These are phyloP conservation scores for Argyrosomus japonicus DNA, from an alignment of 2,113 vertebrate genomes.

Conservation along the genomic window DNA sequence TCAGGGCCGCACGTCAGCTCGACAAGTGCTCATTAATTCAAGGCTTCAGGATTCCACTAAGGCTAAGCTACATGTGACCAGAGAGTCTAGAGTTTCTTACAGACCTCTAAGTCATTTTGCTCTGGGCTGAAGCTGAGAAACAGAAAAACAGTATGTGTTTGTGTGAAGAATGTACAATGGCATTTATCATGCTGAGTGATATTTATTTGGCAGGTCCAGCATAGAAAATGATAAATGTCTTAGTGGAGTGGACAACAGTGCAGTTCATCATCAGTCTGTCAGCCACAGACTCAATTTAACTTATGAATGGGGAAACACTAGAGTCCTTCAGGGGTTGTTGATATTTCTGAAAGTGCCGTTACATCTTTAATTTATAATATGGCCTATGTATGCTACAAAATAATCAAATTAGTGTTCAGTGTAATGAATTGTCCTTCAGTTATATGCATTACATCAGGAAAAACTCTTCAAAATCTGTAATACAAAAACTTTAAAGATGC, in stretches of 20 bases:
- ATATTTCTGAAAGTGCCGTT: neutral
- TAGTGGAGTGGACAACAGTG: neutral
- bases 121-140: slow-evolving; percentile 12
- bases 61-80: slow-evolving; percentile 5
- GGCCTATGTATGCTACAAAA: neutral
- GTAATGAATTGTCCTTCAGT: neutral
- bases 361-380: neutral
- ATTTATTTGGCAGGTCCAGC: slow-evolving; percentile 17
- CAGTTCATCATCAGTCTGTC: neutral
- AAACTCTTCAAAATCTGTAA: neutral
- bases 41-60: slow-evolving; percentile 20
- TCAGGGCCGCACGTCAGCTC: neutral
- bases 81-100: slow-evolving; percentile 14
- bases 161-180: slow-evolving; percentile 12
- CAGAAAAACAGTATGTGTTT: neutral
- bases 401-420: neutral
- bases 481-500: neutral
- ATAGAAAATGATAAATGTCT: neutral
- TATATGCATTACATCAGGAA: neutral
- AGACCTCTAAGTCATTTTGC: slow-evolving; percentile 4
- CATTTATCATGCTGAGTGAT: neutral
- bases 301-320: slow-evolving; percentile 19
- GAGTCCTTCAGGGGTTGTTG: neutral
- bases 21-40: slow-evolving; percentile 12
- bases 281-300: slow-evolving; percentile 2